These are phyloP conservation scores for Hemiscyllium ocellatum DNA, from an alignment of 2,113 vertebrate genomes.

Conservation along the genomic window DNA sequence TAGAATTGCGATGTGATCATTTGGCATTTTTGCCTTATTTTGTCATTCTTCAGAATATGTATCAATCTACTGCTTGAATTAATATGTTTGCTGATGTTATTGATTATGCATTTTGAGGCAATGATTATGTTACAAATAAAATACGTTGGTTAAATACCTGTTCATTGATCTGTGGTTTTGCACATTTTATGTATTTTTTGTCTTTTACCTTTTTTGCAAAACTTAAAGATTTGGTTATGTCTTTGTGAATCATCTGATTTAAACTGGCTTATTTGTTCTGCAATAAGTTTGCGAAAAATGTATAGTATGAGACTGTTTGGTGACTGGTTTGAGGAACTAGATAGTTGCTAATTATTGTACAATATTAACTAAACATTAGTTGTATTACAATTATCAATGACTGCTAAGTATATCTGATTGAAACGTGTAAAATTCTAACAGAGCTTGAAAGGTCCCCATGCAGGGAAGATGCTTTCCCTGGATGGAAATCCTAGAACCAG, in stretches of 20 bases:
- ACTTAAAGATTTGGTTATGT: not conserved
- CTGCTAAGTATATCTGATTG: not conserved
- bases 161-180: not conserved
- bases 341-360: not conserved
- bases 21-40: not conserved
- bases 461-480: too few species aligned
- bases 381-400: not conserved
- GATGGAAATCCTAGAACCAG: too few species aligned
- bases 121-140: not conserved
- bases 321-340: not conserved
- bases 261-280: not conserved
- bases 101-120: not conserved
- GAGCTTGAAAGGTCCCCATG: too few species aligned
- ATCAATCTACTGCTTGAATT: not conserved
- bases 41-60: not conserved
- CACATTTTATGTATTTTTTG: not conserved
- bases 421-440: too few species aligned
- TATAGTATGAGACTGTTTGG: not conserved
- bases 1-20: not conserved
- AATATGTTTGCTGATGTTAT: not conserved
- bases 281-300: too few species aligned
- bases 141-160: not conserved
- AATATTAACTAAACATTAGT: not conserved
- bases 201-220: not conserved
- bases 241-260: not conserved